Base-by-base conservation (phyloP, 2,888 invertebrate genomes). In the Amphipoea oculea region DNA sequence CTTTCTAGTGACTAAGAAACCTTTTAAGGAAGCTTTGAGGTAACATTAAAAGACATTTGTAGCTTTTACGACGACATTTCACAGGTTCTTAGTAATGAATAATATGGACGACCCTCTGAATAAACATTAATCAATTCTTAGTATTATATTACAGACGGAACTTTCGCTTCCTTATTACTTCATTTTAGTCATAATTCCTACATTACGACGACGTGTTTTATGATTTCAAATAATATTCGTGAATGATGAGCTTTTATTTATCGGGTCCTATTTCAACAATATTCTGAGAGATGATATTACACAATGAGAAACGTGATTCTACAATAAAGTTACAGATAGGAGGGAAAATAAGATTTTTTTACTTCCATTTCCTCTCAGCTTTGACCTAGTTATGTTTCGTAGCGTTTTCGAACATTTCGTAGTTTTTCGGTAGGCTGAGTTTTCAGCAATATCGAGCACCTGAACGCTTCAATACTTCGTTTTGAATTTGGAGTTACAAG, bases 91-190 rank as follows among this genome's bases (percentile, higher is more conserved):
- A 23, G 42, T 72, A 66, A 12, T 63, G 12, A 62, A 68, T 74
- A 65, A 57, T 48, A 71, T 54, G 7, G 9, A 66, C 63, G 12
- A 57, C 14, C n/a, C 73, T 67, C 23, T 84, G 62, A 70, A 48
- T 71, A 73, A 71, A 70, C 66, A 72, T 76, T 6, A 40, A 75
- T 63, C 40, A 84, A 73, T 84, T 71, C 73, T 70, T 5, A 29
- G 70, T 29, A 84, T 76, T 73, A 67, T 62, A 70, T 73, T 67
- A 76, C 54, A 45, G 14, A 1, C 20, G n/a, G 29, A 72, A 72
- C 68, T 80, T 66, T 71, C 36, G 48, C 73, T 80, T 76, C 76
- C 70, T 80, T 71, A 76, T 71, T 66, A 7, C 79, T 67, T 75
- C 12, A 74, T 68, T 73, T 63, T 36, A 54, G 17, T 57, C 69